Evolutionary conservation across 1,140 invertebrate species (phyloP), one percentile per base, ranked within the genome.

Genomic region (Temnothorax nylanderi): DNA sequence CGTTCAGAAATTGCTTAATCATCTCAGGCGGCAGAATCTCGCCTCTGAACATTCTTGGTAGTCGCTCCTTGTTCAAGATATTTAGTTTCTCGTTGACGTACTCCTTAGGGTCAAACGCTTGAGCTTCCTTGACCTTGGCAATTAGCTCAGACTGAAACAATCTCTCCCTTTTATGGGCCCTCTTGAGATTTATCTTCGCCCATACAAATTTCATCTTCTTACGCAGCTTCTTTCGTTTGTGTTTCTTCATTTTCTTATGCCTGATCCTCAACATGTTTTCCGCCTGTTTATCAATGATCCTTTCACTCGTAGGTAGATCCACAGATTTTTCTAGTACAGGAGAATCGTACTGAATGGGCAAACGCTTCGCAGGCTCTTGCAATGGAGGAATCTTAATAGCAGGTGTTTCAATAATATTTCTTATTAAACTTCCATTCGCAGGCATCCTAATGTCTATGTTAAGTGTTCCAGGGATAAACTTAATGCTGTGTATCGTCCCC

Each of bases 171-270:
- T 95, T 95, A 67, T 97, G 94, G 89, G 97, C 96, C 80, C 97
- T 96, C 26, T 96, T 96, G 91, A 97, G 96, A 85, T 96, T 96
- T 41, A 96, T 94, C 92, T 97, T 98, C n/a, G 96, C 96, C 96
- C 97, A 97, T 64, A 96, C 95, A 94, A 96, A 97, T 90, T 97
- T 97, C 97, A 98, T 98, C 85, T 95, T 96, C 92, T 97, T 98
- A 78, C 97, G 96, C 41, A 98, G 93, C 94, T 98, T 99, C 91
- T 93, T 97, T 60, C 97, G 95, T 93, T 98, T 98, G 91, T 98
- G 98, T 91, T 97, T 98, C 92, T 97, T 98, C 97, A 99, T 98
- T 95, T 99, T 99, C 54, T 96, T 96, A 64, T 96, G 95, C 58
- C 98, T 96, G 64, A 98, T 98, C 0, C 97, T 96, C 90, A 98